Base-by-base conservation (phyloP, 2,888 invertebrate species). In the Azorinus chamasolen region DNA sequence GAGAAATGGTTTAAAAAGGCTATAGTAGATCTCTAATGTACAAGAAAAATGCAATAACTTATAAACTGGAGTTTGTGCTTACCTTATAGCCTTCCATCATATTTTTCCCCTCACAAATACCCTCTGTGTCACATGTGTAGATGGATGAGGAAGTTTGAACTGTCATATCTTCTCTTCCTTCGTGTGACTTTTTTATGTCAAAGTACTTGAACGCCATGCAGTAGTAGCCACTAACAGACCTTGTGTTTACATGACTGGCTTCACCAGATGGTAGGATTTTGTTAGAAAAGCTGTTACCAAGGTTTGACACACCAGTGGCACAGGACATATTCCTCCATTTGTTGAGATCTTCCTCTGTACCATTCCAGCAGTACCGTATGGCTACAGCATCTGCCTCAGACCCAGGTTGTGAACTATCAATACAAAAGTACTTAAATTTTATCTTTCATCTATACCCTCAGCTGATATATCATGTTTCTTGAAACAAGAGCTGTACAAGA, bases 171-270 rank as follows among this genome's bases (percentile, higher is more conserved):
- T 46, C 32, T 10, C 32, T 10, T n/a, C 37, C 22, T 37, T 20
- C 32, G 3, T 25, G 32, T 25, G 37, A 27, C 43, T 18, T 58
- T 12, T 6, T 39, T 2, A 25, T 50, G 22, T 50, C 54, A 39
- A 25, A 54, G 46, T 53, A 55, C 57, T 69, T 59, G 45, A 80
- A 80, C n/a, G 69, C 66, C 76, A 76, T 80, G 53, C 80, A 80
- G 46, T 63, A 68, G 37, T 63, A 71, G 16, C 16, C 39, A 37
- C 45, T 16, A 0, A 4, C 27, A 27, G 22, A n/a, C 46, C 32
- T 41, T 20, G 27, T 41, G 16, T 53, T 25, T 0, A 18, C 37
- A 24, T 45, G 14, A 1, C 8, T 16, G 5, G 53, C 24, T 6
- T 48, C 57, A 14, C 27, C 46, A 50, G 27, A 37, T 24, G 62